Evolutionary conservation across 2,113 vertebrate species (phyloP).

Genomic region (Xenopus laevis): DNA sequence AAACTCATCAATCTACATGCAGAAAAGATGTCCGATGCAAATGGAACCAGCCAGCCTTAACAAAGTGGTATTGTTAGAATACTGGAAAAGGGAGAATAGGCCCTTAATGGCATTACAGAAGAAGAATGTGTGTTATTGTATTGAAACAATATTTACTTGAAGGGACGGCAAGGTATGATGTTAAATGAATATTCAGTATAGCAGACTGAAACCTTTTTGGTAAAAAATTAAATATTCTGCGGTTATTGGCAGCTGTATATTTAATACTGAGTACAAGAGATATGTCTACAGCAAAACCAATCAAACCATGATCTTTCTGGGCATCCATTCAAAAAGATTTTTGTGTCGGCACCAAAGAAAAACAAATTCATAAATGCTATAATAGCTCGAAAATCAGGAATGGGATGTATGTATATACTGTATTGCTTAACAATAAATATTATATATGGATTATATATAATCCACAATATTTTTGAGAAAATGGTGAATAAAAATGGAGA

Average conservation of each 20-base stretch:
- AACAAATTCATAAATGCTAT: too few relatives aligned
- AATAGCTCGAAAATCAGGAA: too few relatives aligned
- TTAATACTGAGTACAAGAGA: too few relatives aligned
- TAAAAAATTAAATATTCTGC: not conserved
- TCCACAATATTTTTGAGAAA: too few relatives aligned
- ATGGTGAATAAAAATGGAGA: too few relatives aligned
- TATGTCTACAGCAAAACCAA: too few relatives aligned
- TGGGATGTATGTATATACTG: too few relatives aligned
- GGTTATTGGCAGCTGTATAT: not conserved
- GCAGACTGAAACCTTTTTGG: conserved; percentile 23
- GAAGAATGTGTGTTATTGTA: conserved; percentile 37
- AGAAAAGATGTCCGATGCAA: conserved; percentile 85
- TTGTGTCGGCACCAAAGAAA: too few relatives aligned
- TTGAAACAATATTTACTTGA: conserved; percentile 49
- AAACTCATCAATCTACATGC: conserved; percentile 98
- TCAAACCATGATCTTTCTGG: too few relatives aligned
- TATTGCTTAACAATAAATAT: too few relatives aligned
- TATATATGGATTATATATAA: too few relatives aligned
- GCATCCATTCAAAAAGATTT: too few relatives aligned
- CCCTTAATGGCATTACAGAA: conserved; percentile 44
- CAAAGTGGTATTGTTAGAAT: conserved; percentile 82
- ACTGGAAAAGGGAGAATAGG: conserved; percentile 61
- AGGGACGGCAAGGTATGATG: conserved; percentile 45
- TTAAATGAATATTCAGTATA: not conserved
- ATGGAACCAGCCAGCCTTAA: conserved; percentile 92